phyloP scores from a whole-genome alignment of 2,113 vertebrate genomes.

The Climacteris rufus region DNA sequence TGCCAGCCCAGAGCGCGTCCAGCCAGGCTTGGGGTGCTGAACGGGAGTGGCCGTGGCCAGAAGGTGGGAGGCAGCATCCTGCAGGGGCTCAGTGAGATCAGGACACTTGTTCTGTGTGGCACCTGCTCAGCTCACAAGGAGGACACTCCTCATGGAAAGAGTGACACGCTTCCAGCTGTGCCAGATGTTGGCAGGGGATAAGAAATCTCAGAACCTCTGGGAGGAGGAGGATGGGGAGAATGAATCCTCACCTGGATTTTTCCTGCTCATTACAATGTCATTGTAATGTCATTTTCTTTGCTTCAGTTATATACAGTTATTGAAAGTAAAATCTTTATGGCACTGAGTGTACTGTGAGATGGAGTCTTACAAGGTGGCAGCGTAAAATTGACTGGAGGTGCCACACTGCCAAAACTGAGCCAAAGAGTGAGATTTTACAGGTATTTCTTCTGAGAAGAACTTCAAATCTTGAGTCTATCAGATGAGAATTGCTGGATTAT shows the following conservation, averaged over 20 bases:
- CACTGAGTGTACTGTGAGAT: background rate
- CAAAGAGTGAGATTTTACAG: background rate
- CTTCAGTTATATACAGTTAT: background rate
- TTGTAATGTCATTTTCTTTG: background rate
- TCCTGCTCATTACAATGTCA: background rate
- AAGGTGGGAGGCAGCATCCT: background rate
- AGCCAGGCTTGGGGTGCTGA: rapidly evolving
- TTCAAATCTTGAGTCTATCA: background rate
- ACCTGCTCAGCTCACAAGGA: background rate
- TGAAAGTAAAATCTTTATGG: background rate
- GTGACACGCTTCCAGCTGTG: background rate
- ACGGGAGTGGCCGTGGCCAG: background rate
- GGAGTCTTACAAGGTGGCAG: background rate
- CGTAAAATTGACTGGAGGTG: rapidly evolving
- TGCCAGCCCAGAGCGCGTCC: rapidly evolving
- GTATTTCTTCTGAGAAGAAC: background rate
- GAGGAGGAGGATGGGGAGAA: background rate
- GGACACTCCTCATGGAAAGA: background rate
- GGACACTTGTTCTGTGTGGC: background rate
- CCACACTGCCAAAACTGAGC: background rate
- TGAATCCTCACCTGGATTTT: background rate
- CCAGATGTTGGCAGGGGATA: background rate
- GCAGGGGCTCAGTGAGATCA: background rate
- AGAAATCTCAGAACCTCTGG: background rate
- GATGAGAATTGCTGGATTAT: background rate